phyloP scores from a whole-genome alignment of 2,888 invertebrate species.

The Ectemnius cavifrons region DNA sequence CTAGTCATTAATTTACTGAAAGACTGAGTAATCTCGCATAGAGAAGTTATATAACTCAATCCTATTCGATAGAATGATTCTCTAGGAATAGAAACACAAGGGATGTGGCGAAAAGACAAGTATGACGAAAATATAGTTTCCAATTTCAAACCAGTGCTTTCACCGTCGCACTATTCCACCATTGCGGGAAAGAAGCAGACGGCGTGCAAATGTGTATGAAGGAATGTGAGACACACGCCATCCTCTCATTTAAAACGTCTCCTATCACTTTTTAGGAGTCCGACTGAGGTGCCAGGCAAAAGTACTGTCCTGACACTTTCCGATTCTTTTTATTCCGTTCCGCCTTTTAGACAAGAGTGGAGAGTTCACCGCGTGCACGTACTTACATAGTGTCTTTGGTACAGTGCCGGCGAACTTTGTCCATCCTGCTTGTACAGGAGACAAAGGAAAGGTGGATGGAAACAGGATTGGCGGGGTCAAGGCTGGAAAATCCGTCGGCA shows the following conservation, averaged over 20 bases:
- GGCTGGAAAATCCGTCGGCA: background rate
- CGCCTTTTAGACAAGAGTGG: background rate
- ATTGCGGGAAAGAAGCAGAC: background rate
- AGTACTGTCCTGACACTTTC: background rate
- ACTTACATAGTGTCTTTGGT: background rate
- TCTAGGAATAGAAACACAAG: too few relatives aligned
- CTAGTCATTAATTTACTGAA: too few relatives aligned
- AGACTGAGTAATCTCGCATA: too few relatives aligned
- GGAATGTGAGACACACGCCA: background rate
- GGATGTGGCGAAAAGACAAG: too few relatives aligned
- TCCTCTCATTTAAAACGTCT: slow-evolving; percentile 13
- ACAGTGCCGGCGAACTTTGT: background rate
- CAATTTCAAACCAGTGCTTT: slow-evolving; percentile 2
- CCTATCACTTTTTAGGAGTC: background rate
- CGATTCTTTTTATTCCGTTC: background rate
- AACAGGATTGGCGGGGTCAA: background rate
- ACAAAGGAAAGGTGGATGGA: background rate
- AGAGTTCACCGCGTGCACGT: background rate
- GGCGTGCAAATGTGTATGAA: slow-evolving; percentile 1
- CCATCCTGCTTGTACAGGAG: background rate
- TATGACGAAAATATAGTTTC: background rate
- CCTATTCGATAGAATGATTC: too few relatives aligned
- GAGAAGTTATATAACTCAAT: too few relatives aligned
- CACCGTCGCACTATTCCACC: slow-evolving; percentile 3
- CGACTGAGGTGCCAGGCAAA: background rate